These are phyloP conservation scores for Liasis olivaceus DNA, from an alignment of 2,797 vertebrate species.

Conservation along the genomic window DNA sequence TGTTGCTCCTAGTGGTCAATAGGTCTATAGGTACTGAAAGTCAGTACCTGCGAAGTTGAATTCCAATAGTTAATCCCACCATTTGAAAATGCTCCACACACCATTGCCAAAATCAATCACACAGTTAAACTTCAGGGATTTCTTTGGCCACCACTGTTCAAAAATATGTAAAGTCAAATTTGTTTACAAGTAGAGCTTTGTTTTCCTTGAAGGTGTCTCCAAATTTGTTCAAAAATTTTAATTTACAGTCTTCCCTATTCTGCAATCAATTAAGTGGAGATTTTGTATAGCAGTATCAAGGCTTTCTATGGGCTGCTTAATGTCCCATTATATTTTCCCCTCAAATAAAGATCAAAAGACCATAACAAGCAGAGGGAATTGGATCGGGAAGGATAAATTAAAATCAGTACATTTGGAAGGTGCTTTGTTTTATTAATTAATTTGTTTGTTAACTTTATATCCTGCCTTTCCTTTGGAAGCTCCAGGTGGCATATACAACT, in stretches of 20 bases:
- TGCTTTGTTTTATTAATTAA: background rate
- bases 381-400: background rate
- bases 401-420: background rate
- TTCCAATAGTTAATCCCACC: background rate
- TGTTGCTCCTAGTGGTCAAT: background rate
- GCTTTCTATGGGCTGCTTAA: background rate
- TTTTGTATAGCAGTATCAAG: background rate
- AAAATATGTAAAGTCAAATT: constrained; percentile 18
- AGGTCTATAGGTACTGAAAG: background rate
- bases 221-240: constrained; percentile 7
- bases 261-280: background rate
- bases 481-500: background rate
- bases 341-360: background rate
- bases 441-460: background rate
- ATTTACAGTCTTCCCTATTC: background rate
- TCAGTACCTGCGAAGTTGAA: background rate
- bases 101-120: constrained; percentile 20
- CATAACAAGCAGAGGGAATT: background rate
- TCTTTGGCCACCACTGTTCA: background rate
- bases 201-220: background rate
- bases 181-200: background rate
- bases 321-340: background rate
- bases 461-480: background rate
- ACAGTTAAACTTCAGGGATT: background rate
- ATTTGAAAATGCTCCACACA: background rate